Percentiles rank a stretch among this genome's conserved stretches.
Evolutionary conservation across 2,888 invertebrate species (phyloP).

Genomic region (Dolichopus griseipennis): DNA sequence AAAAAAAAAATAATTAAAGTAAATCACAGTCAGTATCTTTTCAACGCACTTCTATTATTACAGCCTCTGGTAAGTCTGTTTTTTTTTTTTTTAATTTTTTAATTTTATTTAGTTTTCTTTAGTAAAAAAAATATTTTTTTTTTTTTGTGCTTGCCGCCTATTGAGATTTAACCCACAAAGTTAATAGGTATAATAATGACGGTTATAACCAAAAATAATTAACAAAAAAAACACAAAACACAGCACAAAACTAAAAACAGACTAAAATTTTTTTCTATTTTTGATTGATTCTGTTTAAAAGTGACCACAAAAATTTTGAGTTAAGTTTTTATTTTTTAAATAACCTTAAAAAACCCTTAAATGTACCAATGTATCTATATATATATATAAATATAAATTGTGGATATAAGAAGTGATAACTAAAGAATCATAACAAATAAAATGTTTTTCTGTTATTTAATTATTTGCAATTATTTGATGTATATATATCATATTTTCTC

Average conservation of each 20-base stretch:
- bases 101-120: background rate
- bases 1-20: background rate
- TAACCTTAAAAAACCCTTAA: too few species aligned
- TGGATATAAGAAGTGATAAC: too few species aligned
- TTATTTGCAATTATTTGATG: too few species aligned
- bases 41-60: background rate
- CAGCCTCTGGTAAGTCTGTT: background rate
- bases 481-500: too few species aligned
- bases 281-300: too few species aligned
- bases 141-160: background rate
- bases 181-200: background rate
- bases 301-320: too few species aligned
- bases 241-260: background rate
- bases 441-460: too few species aligned
- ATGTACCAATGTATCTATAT: too few species aligned
- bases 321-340: too few species aligned
- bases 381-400: too few species aligned
- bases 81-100: background rate
- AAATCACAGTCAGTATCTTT: background rate
- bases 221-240: background rate
- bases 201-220: background rate
- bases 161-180: slow-evolving; percentile 1
- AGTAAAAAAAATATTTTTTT: too few species aligned
- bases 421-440: too few species aligned
- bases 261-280: background rate